Evolutionary conservation across 2,113 vertebrate genomes (phyloP).

Genomic region (Lophotis ruficrista): DNA sequence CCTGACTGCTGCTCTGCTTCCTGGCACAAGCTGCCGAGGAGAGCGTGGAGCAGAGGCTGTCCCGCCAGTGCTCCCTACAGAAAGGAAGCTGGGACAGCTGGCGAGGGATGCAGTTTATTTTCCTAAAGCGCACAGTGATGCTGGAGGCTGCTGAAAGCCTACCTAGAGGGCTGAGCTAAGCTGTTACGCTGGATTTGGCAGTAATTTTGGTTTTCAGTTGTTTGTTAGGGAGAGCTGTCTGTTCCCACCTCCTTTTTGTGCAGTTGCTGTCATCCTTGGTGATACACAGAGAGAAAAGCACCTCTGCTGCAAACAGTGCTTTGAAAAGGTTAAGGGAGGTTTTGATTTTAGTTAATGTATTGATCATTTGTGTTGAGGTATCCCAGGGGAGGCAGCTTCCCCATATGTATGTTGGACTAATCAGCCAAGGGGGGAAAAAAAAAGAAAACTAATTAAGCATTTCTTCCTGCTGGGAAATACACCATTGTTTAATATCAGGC

Average conservation of each 20-base stretch:
- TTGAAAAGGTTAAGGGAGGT: background rate
- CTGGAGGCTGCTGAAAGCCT: background rate
- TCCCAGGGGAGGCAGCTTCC: background rate
- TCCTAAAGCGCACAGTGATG: background rate
- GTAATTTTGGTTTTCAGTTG: background rate
- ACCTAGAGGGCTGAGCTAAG: background rate
- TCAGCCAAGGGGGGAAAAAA: background rate
- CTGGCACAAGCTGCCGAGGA: background rate
- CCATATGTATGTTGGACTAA: background rate
- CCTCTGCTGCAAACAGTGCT: background rate
- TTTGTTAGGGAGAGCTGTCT: background rate
- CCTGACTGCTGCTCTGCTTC: background rate
- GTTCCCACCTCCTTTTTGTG: background rate
- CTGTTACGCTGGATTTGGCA: background rate
- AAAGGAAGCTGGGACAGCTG: background rate
- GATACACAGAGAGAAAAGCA: background rate
- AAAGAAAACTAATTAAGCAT: background rate
- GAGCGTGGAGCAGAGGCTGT: background rate
- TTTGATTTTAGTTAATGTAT: background rate
- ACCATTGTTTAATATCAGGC: background rate
- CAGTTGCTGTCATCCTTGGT: background rate
- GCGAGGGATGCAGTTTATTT: accelerated
- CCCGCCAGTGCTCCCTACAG: background rate
- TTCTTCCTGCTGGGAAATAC: slow-evolving; percentile 20
- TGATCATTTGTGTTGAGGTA: background rate